Evolutionary conservation across 2,113 vertebrate species (phyloP).

Genomic region (Megalops atlanticus): DNA sequence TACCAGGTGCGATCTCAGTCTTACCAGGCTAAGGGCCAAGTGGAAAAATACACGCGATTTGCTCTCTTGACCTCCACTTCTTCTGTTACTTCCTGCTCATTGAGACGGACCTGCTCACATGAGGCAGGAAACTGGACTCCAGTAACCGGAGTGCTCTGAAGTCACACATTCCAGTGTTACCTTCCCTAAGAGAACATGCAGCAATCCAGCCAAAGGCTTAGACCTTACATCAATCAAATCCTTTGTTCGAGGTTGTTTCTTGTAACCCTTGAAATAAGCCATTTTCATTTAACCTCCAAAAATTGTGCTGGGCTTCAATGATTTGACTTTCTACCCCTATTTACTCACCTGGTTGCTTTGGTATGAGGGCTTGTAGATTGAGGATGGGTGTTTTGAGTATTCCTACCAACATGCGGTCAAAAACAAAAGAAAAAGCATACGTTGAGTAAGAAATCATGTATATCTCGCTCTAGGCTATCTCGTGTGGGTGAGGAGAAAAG

Average conservation of each 20-base stretch:
- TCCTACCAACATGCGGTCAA: not conserved
- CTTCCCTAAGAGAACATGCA: constrained; percentile 13
- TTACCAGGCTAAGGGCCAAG: constrained; percentile 42
- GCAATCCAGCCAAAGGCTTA: not conserved
- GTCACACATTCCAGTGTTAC: constrained; percentile 36
- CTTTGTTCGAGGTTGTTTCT: not conserved
- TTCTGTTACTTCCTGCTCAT: constrained; percentile 47
- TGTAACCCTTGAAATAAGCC: not conserved
- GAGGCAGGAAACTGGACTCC: constrained; percentile 44
- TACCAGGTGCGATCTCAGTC: constrained; percentile 10
- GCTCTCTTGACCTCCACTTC: constrained; percentile 49
- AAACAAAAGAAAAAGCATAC: not conserved
- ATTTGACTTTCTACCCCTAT: not conserved
- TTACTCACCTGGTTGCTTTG: not conserved
- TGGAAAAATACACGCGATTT: constrained; percentile 63
- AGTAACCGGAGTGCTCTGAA: constrained; percentile 31
- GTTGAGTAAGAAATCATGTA: not conserved
- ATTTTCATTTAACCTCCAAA: not conserved
- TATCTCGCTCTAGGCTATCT: not conserved
- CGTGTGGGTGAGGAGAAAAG: not conserved
- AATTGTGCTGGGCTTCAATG: not conserved
- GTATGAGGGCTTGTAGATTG: not conserved
- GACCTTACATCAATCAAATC: not conserved
- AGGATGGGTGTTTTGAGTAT: not conserved
- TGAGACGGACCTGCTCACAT: constrained; percentile 30